Percentiles rank a stretch among this genome's conserved stretches.
Evolutionary conservation across 2,888 invertebrate genomes (phyloP).

Genomic region (Mylabris sibirica): DNA sequence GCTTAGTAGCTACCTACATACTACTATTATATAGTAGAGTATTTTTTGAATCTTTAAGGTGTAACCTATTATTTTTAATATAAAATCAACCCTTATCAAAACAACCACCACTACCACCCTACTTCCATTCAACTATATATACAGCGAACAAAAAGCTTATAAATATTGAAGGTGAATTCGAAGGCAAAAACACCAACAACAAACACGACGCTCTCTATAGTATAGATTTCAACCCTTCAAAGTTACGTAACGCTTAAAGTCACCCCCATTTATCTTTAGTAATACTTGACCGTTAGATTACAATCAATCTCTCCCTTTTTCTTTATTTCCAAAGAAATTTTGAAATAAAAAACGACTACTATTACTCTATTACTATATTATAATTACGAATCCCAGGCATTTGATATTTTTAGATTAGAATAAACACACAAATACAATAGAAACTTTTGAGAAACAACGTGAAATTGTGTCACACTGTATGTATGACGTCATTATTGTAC

Average conservation of each 20-base stretch:
- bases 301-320: neutral
- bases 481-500: constrained; percentile 26
- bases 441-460: neutral
- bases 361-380: no score
- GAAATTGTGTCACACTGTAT: constrained; percentile 20
- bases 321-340: no score
- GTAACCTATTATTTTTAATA: constrained; percentile 20
- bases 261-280: neutral
- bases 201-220: neutral
- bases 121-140: no score
- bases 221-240: neutral
- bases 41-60: constrained; percentile 33
- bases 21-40: no score
- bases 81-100: neutral
- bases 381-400: neutral
- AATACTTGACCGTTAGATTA: neutral
- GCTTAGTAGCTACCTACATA: no score
- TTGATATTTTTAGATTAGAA: no score
- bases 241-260: neutral
- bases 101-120: neutral
- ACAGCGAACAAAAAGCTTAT: no score
- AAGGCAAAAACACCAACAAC: neutral
- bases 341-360: no score
- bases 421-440: neutral
- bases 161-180: neutral